phyloP scores from a whole-genome alignment of 1,140 invertebrate genomes.

The Holotrichia oblita region DNA sequence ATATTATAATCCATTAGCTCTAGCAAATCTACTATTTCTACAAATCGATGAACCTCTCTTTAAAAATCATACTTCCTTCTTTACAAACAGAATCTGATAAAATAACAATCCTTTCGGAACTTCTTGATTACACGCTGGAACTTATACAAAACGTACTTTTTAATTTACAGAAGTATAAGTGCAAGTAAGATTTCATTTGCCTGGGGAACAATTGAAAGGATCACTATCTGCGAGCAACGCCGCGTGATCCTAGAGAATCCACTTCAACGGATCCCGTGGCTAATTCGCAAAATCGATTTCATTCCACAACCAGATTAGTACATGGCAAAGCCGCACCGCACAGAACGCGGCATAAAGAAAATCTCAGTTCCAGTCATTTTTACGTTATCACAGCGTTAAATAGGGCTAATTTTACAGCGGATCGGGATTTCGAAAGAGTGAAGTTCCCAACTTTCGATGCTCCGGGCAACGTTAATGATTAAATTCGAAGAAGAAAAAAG shows the following conservation, averaged over 20 bases:
- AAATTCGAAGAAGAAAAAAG: constrained; percentile 19
- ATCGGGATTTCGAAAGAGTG: neutral
- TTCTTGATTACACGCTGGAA: too few species aligned
- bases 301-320: constrained; percentile 49
- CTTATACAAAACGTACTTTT: neutral
- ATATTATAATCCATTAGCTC: too few species aligned
- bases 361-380: constrained; percentile 14
- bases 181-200: constrained; percentile 1
- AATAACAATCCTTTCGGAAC: neutral
- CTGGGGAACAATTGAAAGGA: neutral
- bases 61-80: too few species aligned
- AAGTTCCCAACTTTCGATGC: neutral
- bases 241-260: constrained; percentile 6
- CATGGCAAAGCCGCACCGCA: constrained; percentile 44
- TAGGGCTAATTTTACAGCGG: constrained; percentile 13
- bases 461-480: neutral
- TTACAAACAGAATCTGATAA: neutral
- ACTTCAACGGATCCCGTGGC: constrained; percentile 45
- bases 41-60: too few species aligned
- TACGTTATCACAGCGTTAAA: constrained; percentile 28
- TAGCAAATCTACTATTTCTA: too few species aligned
- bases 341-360: constrained; percentile 36
- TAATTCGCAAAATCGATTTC: constrained; percentile 48
- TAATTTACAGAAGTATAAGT: neutral
- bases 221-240: neutral